Conservation (phyloP, 2,797 vertebrate genomes). For the Sandelia bainsii region DNA sequence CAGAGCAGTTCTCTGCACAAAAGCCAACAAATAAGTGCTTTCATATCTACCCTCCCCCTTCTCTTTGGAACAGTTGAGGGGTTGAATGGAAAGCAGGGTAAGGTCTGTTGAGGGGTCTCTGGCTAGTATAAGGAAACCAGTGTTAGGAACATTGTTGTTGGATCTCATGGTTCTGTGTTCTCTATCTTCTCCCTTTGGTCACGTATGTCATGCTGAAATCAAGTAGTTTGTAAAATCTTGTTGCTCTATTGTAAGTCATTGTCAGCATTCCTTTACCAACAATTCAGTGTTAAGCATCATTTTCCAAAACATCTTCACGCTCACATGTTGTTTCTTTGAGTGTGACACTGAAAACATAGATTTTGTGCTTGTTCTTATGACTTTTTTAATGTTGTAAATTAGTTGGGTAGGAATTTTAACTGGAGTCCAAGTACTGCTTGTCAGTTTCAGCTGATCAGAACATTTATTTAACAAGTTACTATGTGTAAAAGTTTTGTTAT, state of each 20-base stretch:
- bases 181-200: conserved; percentile 13
- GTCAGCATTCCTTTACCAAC: conserved; percentile 4
- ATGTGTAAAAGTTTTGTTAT: not conserved
- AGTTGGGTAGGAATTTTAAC: too few relatives aligned
- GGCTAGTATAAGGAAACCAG: conserved; percentile 57
- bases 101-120: conserved; percentile 39
- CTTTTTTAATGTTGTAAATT: too few relatives aligned
- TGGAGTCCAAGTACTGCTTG: too few relatives aligned
- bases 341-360: not conserved
- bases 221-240: conserved; percentile 18
- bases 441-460: not conserved
- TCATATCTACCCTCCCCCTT: conserved; percentile 78
- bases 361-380: too few relatives aligned
- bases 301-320: not conserved
- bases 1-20: conserved; percentile 70
- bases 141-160: conserved; percentile 62
- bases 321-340: conserved; percentile 19
- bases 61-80: conserved; percentile 70
- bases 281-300: conserved; percentile 28
- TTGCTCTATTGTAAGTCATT: conserved; percentile 26
- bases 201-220: conserved; percentile 31
- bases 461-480: too few relatives aligned
- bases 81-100: conserved; percentile 70
- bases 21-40: conserved; percentile 82
- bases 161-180: conserved; percentile 52